Conservation (phyloP, 2,113 vertebrate species). For the Datnioides undecimradiatus region DNA sequence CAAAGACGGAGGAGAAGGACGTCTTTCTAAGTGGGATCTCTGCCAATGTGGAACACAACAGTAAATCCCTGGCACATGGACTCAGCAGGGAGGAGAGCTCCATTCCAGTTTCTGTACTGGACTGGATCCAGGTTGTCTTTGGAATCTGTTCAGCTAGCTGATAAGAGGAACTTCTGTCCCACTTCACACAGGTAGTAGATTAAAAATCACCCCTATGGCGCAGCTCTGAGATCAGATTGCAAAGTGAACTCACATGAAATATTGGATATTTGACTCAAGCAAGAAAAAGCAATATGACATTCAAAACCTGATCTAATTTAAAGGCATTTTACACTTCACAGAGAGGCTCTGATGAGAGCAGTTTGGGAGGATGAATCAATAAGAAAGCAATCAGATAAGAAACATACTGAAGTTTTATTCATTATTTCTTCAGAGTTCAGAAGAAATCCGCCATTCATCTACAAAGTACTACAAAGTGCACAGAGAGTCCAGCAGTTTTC, state of each 20-base stretch:
- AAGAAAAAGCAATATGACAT: conserved; percentile 22
- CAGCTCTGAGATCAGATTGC: background rate
- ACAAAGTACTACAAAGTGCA: background rate
- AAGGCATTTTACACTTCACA: conserved; percentile 32
- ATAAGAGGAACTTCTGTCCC: conserved; percentile 18
- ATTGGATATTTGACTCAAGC: conserved; percentile 26
- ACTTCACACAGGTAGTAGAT: background rate
- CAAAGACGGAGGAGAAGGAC: background rate
- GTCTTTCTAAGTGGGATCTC: background rate
- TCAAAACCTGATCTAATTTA: conserved; percentile 29
- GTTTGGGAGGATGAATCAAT: conserved; percentile 12
- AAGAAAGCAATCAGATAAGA: conserved; percentile 37
- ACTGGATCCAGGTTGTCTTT: conserved; percentile 11
- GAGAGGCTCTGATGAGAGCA: background rate
- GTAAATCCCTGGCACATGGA: conserved; percentile 26
- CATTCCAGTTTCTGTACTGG: conserved; percentile 1
- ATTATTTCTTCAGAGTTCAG: conserved; percentile 18
- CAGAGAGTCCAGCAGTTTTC: background rate
- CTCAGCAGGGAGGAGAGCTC: conserved; percentile 7
- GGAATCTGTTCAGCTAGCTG: conserved; percentile 6
- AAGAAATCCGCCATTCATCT: conserved; percentile 11
- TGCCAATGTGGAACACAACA: conserved; percentile 4
- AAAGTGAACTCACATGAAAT: background rate
- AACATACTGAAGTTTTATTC: background rate
- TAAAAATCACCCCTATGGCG: background rate